Base-by-base conservation (phyloP, 2,797 vertebrate genomes). In the Uromys caudimaculatus region DNA sequence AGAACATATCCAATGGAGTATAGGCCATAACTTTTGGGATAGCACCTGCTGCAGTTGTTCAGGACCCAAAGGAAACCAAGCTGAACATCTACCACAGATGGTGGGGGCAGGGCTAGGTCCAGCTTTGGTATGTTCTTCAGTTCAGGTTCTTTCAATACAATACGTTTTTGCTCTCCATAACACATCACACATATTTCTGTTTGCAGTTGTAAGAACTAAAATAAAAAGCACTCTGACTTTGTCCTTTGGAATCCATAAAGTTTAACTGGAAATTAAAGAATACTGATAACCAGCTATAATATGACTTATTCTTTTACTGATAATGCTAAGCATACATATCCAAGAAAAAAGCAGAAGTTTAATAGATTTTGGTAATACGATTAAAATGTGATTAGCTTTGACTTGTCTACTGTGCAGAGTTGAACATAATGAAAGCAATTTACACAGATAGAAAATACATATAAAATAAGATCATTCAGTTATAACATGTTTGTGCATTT, bases 121-220 rank as follows among this genome's bases (percentile, higher is more conserved):
- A 71, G 69, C 9, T 19, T 3, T 0, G 8, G 69, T 71, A 21
- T 38, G 17, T 21, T 38, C n/a, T 71, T 71, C 1, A 3, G 9
- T 38, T 71, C 7, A 3, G n/a, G n/a, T 38, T 71, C n/a, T 50
- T 62, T 78, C 4, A 38, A 47, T 21, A 82, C 3, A 32, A 0
- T 5, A 19, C 2, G 0, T 4, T 56, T 52, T 4, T 64, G 2
- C 47, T 41, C 38, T 27, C 19, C 1, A n/a, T 2, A 8, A 10
- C 9, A 19, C 38, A 14, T n/a, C 58, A 76, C 2, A 23, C 10
- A 69, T 13, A n/a, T 21, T 21, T 50, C 12, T 35, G 21, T 12
- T 13, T 41, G 38, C 2, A 79, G 29, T 83, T 75, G 21, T 4
- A 93, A 88, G 14, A 58, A 27, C 3, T 52, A 35, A 91, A 64